Evolutionary conservation across 2,888 invertebrate genomes (phyloP).

Genomic region (Drosophila nr. perissopoda): DNA sequence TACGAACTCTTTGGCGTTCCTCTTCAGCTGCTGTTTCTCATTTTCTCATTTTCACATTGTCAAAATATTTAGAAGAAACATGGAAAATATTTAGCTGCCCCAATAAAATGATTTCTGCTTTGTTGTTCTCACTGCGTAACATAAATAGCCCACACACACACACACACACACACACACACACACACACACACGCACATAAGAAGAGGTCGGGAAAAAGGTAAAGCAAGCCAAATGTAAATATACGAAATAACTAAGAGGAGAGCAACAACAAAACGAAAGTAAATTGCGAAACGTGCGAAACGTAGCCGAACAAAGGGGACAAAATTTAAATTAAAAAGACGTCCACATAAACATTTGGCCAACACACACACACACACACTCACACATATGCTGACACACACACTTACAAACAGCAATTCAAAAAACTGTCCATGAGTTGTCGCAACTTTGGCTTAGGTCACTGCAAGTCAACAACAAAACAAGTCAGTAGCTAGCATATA

Average conservation of each 20-base stretch:
- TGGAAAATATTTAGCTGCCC: constrained; percentile 44
- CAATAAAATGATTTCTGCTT: constrained; percentile 51
- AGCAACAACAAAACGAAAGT: constrained; percentile 34
- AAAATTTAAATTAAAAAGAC: constrained; percentile 77
- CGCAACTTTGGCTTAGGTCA: constrained; percentile 43
- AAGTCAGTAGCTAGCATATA: constrained; percentile 10
- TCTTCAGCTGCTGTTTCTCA: not conserved
- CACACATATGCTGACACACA: not conserved
- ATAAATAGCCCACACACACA: constrained; percentile 2
- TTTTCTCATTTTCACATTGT: constrained; percentile 24
- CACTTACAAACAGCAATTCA: constrained; percentile 1
- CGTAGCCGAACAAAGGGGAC: constrained; percentile 43
- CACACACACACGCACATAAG: not conserved
- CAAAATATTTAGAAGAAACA: constrained; percentile 36
- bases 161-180: not conserved
- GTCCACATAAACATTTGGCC: constrained; percentile 73
- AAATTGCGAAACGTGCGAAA: constrained; percentile 61
- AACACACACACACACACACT: constrained; percentile 39
- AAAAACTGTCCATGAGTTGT: constrained; percentile 23
- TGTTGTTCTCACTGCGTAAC: constrained; percentile 31
- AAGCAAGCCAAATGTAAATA: constrained; percentile 61
- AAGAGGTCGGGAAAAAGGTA: constrained; percentile 23
- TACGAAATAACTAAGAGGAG: constrained; percentile 60
- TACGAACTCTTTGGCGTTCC: constrained; percentile 16
- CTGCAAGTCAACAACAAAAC: constrained; percentile 17